A percentile compares a stretch with the other conserved stretches of the same genome.
Evolutionary conservation across 2,797 vertebrate genomes (phyloP).

Genomic region (Coranthus polyacanthus): DNA sequence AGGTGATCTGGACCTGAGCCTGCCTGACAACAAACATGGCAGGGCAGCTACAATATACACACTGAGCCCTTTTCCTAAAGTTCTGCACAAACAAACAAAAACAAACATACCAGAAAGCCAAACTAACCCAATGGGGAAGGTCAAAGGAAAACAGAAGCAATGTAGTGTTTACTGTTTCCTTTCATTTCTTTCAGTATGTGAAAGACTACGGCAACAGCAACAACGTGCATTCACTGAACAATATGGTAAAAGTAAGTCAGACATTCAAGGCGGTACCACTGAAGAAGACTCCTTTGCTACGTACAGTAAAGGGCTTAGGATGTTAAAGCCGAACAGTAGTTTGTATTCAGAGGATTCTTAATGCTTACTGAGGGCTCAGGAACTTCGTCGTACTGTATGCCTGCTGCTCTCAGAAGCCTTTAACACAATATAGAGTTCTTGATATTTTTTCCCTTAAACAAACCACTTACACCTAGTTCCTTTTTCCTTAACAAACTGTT

Average conservation of each 20-base stretch:
- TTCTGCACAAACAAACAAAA: slow-evolving; percentile 79
- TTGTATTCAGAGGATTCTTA: slow-evolving; percentile 72
- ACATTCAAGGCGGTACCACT: too few species aligned
- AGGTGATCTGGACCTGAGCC: slow-evolving; percentile 49
- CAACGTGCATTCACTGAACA: slow-evolving; percentile 58
- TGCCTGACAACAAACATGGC: slow-evolving; percentile 47
- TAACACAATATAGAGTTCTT: slow-evolving; percentile 76
- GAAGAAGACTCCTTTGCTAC: slow-evolving; percentile 33
- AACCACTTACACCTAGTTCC: slow-evolving; percentile 61
- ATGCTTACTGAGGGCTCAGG: slow-evolving; percentile 83
- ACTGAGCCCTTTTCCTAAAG: slow-evolving; percentile 69
- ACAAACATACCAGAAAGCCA: slow-evolving; percentile 60
- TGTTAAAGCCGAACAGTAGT: slow-evolving; percentile 67
- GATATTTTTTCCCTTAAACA: slow-evolving; percentile 57
- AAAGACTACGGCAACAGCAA: slow-evolving; percentile 64
- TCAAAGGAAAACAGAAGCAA: slow-evolving; percentile 57
- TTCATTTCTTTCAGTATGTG: slow-evolving; percentile 65
- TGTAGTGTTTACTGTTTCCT: slow-evolving; percentile 43
- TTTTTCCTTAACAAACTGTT: slow-evolving; percentile 78
- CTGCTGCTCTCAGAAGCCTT: slow-evolving; percentile 81
- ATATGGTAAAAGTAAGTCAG: slow-evolving; percentile 49
- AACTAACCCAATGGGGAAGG: slow-evolving; percentile 57
- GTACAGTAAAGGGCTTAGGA: slow-evolving; percentile 70
- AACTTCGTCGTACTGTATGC: slow-evolving; percentile 79
- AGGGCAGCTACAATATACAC: slow-evolving; percentile 48